These are phyloP conservation scores for Drosophila kanekoi DNA, from an alignment of 2,888 invertebrate genomes.

Conservation along the genomic window DNA sequence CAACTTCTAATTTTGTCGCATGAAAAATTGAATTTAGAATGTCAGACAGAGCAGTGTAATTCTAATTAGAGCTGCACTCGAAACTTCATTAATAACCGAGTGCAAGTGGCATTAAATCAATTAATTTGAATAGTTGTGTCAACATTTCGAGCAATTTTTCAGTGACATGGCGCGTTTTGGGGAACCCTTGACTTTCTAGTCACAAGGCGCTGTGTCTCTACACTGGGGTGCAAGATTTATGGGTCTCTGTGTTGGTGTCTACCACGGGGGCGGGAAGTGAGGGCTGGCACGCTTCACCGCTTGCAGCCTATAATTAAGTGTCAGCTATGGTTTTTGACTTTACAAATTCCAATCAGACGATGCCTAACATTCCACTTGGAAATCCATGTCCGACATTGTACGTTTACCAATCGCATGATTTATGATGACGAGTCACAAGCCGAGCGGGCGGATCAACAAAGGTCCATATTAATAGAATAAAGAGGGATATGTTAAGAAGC, in stretches of 20 bases:
- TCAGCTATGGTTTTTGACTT: slow-evolving; percentile 78
- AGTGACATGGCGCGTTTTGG: slow-evolving; percentile 54
- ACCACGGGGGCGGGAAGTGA: not conserved
- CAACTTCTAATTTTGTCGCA: slow-evolving; percentile 56
- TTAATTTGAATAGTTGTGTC: slow-evolving; percentile 79
- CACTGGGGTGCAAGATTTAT: slow-evolving; percentile 61
- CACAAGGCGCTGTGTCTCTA: slow-evolving; percentile 1
- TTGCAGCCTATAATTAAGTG: slow-evolving; percentile 78
- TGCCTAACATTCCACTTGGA: slow-evolving; percentile 37
- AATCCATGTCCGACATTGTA: slow-evolving; percentile 37
- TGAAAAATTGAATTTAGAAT: slow-evolving; percentile 65
- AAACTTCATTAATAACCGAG: slow-evolving; percentile 74
- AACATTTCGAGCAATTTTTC: slow-evolving; percentile 76
- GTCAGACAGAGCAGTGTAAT: slow-evolving; percentile 28
- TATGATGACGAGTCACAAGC: slow-evolving; percentile 50
- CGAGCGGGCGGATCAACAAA: slow-evolving; percentile 16
- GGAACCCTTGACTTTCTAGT: slow-evolving; percentile 50
- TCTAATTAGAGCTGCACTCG: slow-evolving; percentile 76
- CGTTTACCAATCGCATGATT: slow-evolving; percentile 58
- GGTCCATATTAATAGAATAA: slow-evolving; percentile 26
- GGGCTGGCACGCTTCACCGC: slow-evolving; percentile 67
- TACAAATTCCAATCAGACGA: slow-evolving; percentile 76
- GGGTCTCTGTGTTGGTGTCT: slow-evolving; percentile 18
- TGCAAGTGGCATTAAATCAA: slow-evolving; percentile 73
- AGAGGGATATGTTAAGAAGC: not conserved